phyloP scores from a whole-genome alignment of 1,140 invertebrate genomes.

The honey bee (Apis mellifera) region Amel_HAv3.1 CM009931.2:5572501-5573000 shows the following conservation, averaged over 20 bases:
- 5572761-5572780: no score
- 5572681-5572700: neutral
- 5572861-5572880: neutral
- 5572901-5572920: conserved; percentile 1
- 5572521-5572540: neutral
- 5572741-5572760: no score
- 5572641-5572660: neutral
- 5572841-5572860: neutral
- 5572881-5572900: neutral
- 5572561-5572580: neutral
- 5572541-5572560: neutral
- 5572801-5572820: neutral
- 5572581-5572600: neutral
- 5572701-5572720: neutral
- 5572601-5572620: neutral
- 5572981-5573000: neutral
- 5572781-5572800: no score
- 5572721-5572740: neutral
- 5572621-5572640: neutral
- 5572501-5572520: neutral
- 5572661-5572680: neutral
- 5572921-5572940: neutral
- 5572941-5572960: neutral
- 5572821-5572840: no score
- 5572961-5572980: neutral